A percentile compares a stretch with the other conserved stretches of the same genome.
Conservation (phyloP, 2,888 invertebrate genomes). For the Drosophila gaucha region DNA sequence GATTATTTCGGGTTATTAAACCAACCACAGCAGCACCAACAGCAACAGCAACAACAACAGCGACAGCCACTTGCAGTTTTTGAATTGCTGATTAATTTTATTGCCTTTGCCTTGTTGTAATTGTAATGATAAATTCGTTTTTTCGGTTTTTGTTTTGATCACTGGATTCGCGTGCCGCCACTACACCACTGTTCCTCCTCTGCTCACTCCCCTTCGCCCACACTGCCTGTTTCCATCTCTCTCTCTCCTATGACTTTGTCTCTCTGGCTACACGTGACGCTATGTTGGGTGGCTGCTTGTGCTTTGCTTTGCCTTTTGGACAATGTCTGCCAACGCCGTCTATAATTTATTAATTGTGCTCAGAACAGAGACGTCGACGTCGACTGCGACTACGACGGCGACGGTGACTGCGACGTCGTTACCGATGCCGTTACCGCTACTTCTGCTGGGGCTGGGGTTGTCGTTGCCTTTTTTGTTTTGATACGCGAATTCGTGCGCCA, state of each 20-base stretch:
- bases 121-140: constrained; percentile 78
- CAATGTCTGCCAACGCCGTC: constrained; percentile 61
- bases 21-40: constrained; percentile 61
- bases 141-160: constrained; percentile 80
- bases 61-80: constrained; percentile 78
- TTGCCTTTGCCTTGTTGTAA: constrained; percentile 76
- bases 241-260: no score
- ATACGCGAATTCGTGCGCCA: constrained; percentile 68
- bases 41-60: constrained; percentile 21
- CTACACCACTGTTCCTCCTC: constrained; percentile 15
- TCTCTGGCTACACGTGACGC: constrained; percentile 64
- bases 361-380: constrained; percentile 53
- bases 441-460: neutral
- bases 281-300: constrained; percentile 63
- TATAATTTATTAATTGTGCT: constrained; percentile 77
- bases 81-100: constrained; percentile 81
- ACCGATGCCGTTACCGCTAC: neutral
- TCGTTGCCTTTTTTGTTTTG: constrained; percentile 67
- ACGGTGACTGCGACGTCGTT: neutral
- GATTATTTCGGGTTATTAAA: constrained; percentile 79
- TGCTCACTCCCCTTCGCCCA: neutral
- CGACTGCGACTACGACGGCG: neutral
- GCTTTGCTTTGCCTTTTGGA: constrained; percentile 67
- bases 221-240: constrained; percentile 15
- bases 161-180: constrained; percentile 65